Base-by-base conservation (phyloP, 2,888 invertebrate species). In the Nezara viridula region DNA sequence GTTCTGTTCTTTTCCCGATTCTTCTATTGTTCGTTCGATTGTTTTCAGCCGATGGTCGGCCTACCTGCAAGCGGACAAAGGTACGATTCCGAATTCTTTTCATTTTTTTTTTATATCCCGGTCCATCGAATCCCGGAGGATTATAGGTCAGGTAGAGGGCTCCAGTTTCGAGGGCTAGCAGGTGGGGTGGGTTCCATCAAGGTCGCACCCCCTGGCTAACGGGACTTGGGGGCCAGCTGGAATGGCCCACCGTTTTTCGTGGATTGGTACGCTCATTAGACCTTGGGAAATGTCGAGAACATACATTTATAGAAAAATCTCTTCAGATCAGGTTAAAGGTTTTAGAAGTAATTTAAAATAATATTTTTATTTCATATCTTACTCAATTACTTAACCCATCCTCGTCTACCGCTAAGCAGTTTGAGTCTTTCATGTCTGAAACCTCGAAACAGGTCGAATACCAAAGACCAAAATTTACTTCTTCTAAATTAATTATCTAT, bases 101-200 rank as follows among this genome's bases (percentile, higher is more conserved):
- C 52, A 52, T 40, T 86, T 86, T 86, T 86, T 86, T 86, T 86
- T 86, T 86, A 52, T n/a, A 52, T 86, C 47, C 47, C 21, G 52
- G 86, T 86, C 86, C 88, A 66, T 66, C 88, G 88, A 88, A 66
- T 88, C 88, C 88, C 19, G 66, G 86, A 86, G 52, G 88, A 88
- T 88, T 88, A 88, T 88, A 60, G 88, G 88, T 88, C 88, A 88
- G 88, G 88, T 88, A 88, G 66, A 73, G 47, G 88, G 88, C 88
- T 88, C 88, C 88, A 88, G 88, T 88, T 88, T 66, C 88, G 7
- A 44, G 52, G 60, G 66, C 47, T 12, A 66, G 88, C 88, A 88
- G 88, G 88, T 88, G 86, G 86, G 86, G 50, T 60, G 49, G 88
- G n/a, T 73, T 81, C 73, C 88, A 88, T 88, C 88, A 88, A 88